Evolutionary conservation across 2,888 invertebrate genomes (phyloP).

Genomic region (Leptura quadrifasciata): DNA sequence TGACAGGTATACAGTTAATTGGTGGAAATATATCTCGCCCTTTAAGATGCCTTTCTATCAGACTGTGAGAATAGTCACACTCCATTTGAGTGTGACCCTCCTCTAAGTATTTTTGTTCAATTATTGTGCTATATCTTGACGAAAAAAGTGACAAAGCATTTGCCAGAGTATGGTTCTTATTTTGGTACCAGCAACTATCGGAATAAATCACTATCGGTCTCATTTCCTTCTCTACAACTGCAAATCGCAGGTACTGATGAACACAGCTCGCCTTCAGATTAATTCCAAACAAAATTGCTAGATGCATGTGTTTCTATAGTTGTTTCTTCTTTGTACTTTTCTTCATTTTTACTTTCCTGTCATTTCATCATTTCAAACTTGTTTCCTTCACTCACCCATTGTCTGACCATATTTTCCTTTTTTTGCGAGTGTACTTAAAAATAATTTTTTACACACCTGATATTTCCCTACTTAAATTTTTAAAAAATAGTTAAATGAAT

Average conservation of each 20-base stretch:
- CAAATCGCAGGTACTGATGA: constrained; percentile 39
- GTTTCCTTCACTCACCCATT: too few relatives aligned
- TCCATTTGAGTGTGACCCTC: too few relatives aligned
- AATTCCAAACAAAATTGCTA: constrained; percentile 20
- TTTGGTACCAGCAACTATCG: constrained; percentile 17
- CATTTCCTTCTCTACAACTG: neutral
- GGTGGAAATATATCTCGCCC: constrained; percentile 28
- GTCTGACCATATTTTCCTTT: too few relatives aligned
- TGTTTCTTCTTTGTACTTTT: too few relatives aligned
- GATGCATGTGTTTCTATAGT: constrained; percentile 14
- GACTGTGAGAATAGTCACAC: too few relatives aligned
- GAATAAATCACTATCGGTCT: constrained; percentile 20
- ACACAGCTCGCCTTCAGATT: constrained; percentile 15
- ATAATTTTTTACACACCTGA: too few relatives aligned
- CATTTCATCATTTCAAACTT: too few relatives aligned
- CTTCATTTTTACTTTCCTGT: too few relatives aligned
- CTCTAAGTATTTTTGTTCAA: constrained; percentile 21
- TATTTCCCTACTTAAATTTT: too few relatives aligned
- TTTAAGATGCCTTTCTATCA: too few relatives aligned
- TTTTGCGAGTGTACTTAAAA: too few relatives aligned
- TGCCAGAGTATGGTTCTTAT: constrained; percentile 15
- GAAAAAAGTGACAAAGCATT: constrained; percentile 22
- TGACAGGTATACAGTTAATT: constrained; percentile 5
- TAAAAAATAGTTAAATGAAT: too few relatives aligned
- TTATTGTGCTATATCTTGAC: constrained; percentile 14